phyloP scores from a whole-genome alignment of 2,888 invertebrate species.

The Bibio marci region DNA sequence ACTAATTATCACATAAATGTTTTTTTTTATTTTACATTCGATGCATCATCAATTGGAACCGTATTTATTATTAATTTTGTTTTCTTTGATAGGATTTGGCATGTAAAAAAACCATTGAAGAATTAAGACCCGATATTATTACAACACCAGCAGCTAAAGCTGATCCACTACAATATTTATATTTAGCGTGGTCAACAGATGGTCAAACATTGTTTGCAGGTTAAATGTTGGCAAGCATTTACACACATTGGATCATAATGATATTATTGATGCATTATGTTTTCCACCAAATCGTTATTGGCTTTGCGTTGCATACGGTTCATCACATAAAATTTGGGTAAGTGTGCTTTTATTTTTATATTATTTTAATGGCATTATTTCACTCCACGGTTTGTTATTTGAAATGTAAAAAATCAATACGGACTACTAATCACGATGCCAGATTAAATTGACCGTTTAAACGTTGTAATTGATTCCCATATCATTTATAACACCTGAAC shows the following conservation, averaged over 20 bases:
- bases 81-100: no score
- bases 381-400: constrained; percentile 3
- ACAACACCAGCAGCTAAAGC: no score
- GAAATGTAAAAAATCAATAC: background rate
- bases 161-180: no score
- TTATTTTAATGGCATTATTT: constrained; percentile 2
- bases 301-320: constrained; percentile 98
- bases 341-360: constrained; percentile 13
- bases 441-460: constrained; percentile 5
- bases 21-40: no score
- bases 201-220: no score
- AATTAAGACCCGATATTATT: no score
- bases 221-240: constrained; percentile 98
- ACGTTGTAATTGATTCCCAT: constrained; percentile 2
- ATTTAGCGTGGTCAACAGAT: no score
- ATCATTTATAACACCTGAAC: constrained; percentile 4
- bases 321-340: constrained; percentile 97
- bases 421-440: constrained; percentile 3
- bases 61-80: no score
- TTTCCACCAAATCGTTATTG: constrained; percentile 99
- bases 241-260: constrained; percentile 96
- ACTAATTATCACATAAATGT: no score
- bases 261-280: constrained; percentile 93
- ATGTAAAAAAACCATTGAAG: no score
- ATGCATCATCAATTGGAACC: no score